Conservation (phyloP, 2,113 vertebrate species). For the Sciurus niger region DNA sequence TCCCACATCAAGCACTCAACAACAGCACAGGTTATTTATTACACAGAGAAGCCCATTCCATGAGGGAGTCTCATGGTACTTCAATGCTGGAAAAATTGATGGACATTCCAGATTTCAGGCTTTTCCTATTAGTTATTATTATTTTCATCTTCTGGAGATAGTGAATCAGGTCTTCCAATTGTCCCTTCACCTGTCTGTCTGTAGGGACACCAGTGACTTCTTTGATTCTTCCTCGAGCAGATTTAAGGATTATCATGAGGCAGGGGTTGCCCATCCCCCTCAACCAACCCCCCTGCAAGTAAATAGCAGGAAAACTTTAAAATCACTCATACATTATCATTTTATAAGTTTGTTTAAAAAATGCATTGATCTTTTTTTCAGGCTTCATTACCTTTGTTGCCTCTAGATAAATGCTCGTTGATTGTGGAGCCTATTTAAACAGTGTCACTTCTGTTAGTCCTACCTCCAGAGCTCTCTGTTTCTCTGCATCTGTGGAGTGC, state of each 20-base stretch:
- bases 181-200: neutral
- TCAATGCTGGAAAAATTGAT: neutral
- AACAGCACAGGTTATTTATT: too few species aligned
- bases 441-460: neutral
- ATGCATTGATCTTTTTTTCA: neutral
- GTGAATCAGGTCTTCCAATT: neutral
- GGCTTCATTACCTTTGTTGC: neutral
- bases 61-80: fast-evolving
- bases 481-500: neutral
- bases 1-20: fast-evolving
- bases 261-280: neutral
- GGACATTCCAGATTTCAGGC: neutral
- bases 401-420: neutral
- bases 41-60: fast-evolving
- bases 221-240: neutral
- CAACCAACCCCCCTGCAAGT: neutral
- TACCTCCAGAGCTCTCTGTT: neutral
- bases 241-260: neutral
- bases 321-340: neutral
- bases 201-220: neutral
- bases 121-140: neutral
- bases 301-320: neutral
- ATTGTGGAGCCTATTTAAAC: neutral
- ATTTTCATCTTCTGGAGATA: neutral
- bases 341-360: neutral